Conservation (phyloP, 2,888 invertebrate species). For the Endomychus coccineus region DNA sequence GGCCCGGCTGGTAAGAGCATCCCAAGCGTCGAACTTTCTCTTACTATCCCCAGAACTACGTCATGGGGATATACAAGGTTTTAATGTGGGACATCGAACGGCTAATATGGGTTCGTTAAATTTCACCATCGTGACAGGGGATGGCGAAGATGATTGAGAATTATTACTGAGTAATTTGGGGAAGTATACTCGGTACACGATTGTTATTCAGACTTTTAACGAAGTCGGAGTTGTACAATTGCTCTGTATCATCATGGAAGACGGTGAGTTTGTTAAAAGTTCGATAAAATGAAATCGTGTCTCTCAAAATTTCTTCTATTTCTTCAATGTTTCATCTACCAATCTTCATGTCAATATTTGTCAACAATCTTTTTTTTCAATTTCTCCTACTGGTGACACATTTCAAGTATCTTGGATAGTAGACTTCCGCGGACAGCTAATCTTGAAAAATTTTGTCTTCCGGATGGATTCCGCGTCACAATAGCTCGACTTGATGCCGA, state of each 20-base stretch:
- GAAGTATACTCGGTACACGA: slow-evolving; percentile 60
- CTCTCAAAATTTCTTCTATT: too few relatives aligned
- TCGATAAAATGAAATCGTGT: too few relatives aligned
- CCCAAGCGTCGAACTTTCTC: slow-evolving; percentile 56
- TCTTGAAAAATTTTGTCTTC: too few relatives aligned
- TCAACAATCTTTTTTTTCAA: too few relatives aligned
- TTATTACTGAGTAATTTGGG: slow-evolving; percentile 54
- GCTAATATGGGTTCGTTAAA: slow-evolving; percentile 54
- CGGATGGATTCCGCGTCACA: too few relatives aligned
- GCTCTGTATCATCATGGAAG: slow-evolving; percentile 66
- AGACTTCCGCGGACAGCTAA: too few relatives aligned
- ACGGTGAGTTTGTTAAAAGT: too few relatives aligned
- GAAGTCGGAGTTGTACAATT: slow-evolving; percentile 67
- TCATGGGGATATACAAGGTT: slow-evolving; percentile 68
- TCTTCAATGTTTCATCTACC: too few relatives aligned
- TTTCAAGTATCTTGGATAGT: too few relatives aligned
- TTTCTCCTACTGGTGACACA: too few relatives aligned
- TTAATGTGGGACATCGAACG: slow-evolving; percentile 61
- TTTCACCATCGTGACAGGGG: slow-evolving; percentile 60
- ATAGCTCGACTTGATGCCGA: too few relatives aligned
- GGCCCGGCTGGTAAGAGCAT: slow-evolving; percentile 65
- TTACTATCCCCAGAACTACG: slow-evolving; percentile 60
- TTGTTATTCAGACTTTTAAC: slow-evolving; percentile 67
- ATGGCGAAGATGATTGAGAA: slow-evolving; percentile 63
- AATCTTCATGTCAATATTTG: too few relatives aligned